Evolutionary conservation across 2,888 invertebrate genomes (phyloP), one percentile per base, ranked within the genome.

Genomic region (Drosophila lutescens): DNA sequence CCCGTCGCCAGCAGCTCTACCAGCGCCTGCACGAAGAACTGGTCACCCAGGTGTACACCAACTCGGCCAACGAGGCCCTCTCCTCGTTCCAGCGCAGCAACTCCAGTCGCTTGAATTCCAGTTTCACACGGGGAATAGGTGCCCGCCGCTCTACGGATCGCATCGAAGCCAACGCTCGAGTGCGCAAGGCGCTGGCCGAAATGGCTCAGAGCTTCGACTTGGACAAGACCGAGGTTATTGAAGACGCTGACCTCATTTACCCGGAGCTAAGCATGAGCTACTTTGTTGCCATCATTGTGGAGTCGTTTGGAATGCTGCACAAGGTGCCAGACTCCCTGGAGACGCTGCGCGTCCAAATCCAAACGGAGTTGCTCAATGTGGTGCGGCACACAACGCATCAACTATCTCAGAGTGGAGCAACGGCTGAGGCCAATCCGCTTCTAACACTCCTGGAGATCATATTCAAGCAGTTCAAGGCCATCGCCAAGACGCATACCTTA

Each of bases 281-380:
- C 88, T 96, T 95, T 72, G 95, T 97, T 89, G 95, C 96, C 85
- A 94, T 96, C 82, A 94, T 98, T 46, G 94, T 98, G 0, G 97
- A 98, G 90, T 97, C 98, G 72, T 94, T 98, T 56, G 96, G 96
- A 13, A 94, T 96, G 67, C 92, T 98, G 72, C 95, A 96, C 56
- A 97, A 96, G 91, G 93, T 98, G 80, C 96, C 96, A 57, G 97
- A 97, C 84, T 96, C 97, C 23, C 94, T 98, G 40, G 97, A 97
- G 93, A 95, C 95, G 89, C 94, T 98, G 81, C 96, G 96, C 92
- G 94, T 95, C 41, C 95, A 96, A 91, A 97, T 98, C 92, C 96
- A 97, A 91, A 94, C 95, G 15, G 97, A 98, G 86, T 91, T 98
- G 0, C 92, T 96, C 15, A 94, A 95, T 77, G 96, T 98, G 46